These are phyloP conservation scores for Calliopum simillimum DNA, from an alignment of 2,888 invertebrate species.

Conservation along the genomic window DNA sequence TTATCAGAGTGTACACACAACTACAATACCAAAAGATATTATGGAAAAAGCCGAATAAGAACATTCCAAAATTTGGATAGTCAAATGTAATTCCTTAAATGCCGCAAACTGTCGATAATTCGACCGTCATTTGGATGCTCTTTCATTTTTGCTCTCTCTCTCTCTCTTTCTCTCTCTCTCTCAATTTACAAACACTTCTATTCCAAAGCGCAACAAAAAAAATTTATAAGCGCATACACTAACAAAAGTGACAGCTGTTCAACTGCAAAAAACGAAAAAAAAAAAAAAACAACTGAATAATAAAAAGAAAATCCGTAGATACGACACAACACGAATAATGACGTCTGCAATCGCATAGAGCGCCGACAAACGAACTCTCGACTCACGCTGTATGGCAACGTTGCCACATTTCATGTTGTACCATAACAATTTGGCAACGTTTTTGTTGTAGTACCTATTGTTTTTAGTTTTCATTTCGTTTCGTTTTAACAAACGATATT, in stretches of 20 bases:
- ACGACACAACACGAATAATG: constrained; percentile 6
- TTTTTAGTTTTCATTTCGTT: too few relatives aligned
- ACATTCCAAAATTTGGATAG: too few relatives aligned
- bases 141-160: too few relatives aligned
- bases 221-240: constrained; percentile 7
- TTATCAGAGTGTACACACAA: too few relatives aligned
- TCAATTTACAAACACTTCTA: constrained; percentile 1
- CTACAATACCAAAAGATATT: too few relatives aligned
- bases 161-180: not conserved
- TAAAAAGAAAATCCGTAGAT: too few relatives aligned
- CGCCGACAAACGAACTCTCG: constrained; percentile 23
- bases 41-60: too few relatives aligned
- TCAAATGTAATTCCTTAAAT: too few relatives aligned
- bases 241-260: constrained; percentile 31
- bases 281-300: constrained; percentile 23
- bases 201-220: not conserved
- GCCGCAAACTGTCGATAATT: too few relatives aligned
- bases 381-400: not conserved
- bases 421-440: constrained; percentile 27
- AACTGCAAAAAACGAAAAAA: not conserved
- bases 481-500: too few relatives aligned
- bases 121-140: too few relatives aligned
- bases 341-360: constrained; percentile 23
- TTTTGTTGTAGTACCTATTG: not conserved
- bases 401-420: constrained; percentile 26